phyloP scores from a whole-genome alignment of 2,797 vertebrate species.

The Tamandua tetradactyla region DNA sequence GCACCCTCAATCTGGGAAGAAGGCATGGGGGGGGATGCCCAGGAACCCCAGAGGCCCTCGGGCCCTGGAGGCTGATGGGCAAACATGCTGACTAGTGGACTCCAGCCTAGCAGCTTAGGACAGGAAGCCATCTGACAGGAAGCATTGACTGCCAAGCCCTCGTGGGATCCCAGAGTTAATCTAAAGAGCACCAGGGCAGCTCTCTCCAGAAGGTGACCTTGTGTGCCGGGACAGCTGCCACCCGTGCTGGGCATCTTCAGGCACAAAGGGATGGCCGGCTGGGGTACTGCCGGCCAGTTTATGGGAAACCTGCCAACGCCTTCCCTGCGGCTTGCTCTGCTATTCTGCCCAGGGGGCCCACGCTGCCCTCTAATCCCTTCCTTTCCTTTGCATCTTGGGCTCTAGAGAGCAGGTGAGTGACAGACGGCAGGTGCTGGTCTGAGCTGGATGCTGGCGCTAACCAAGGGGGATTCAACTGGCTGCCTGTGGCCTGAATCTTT shows the following conservation, averaged over 20 bases:
- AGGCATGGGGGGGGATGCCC: not conserved
- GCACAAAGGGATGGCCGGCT: conserved; percentile 54
- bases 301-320: conserved; percentile 64
- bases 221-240: conserved; percentile 75
- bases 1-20: conserved; percentile 12
- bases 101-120: conserved; percentile 57
- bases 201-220: conserved; percentile 79
- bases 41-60: not conserved
- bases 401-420: conserved; percentile 61
- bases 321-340: conserved; percentile 46
- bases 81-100: not conserved
- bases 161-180: conserved; percentile 60
- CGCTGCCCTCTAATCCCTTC: conserved; percentile 68
- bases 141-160: conserved; percentile 60
- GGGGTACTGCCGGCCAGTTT: conserved; percentile 49
- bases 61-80: not conserved
- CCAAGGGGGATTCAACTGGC: not conserved
- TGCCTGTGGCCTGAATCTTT: not conserved
- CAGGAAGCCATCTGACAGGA: conserved; percentile 79
- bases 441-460: not conserved
- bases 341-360: not conserved
- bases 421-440: conserved; percentile 49
- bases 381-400: conserved; percentile 42
- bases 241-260: conserved; percentile 67
- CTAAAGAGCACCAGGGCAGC: conserved; percentile 59